phyloP scores from a whole-genome alignment of 2,888 invertebrate genomes.

The Herminia tarsipennalis region DNA sequence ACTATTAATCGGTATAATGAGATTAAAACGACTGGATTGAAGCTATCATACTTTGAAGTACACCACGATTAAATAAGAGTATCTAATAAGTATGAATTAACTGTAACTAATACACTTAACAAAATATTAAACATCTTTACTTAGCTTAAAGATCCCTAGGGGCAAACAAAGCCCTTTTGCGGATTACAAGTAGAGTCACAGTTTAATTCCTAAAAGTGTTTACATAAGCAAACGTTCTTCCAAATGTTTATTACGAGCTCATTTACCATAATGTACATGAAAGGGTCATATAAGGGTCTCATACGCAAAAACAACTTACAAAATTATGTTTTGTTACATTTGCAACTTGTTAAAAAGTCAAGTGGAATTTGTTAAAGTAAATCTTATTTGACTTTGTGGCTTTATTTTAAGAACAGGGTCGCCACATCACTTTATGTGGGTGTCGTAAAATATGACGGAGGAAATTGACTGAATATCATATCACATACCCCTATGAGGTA shows the following conservation, averaged over 20 bases:
- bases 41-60: too few relatives aligned
- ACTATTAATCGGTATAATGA: too few relatives aligned
- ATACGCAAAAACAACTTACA: background rate
- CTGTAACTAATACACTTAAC: background rate
- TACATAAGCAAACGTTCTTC: conserved; percentile 2
- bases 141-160: background rate
- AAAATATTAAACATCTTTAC: background rate
- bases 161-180: background rate
- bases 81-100: background rate
- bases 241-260: conserved; percentile 2
- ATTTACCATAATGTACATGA: conserved; percentile 10
- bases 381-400: too few relatives aligned
- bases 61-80: too few relatives aligned
- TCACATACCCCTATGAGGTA: too few relatives aligned
- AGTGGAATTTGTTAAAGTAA: background rate
- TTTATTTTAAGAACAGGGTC: conserved; percentile 22
- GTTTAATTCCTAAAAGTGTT: conserved; percentile 1
- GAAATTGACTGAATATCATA: too few relatives aligned
- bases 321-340: background rate
- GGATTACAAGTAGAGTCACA: conserved; percentile 1
- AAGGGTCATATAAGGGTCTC: background rate
- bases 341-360: background rate
- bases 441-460: too few relatives aligned
- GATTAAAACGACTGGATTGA: too few relatives aligned
- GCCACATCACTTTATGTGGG: too few relatives aligned